These are phyloP conservation scores for Temnothorax rugatulus DNA, from an alignment of 2,888 invertebrate genomes.

Conservation along the genomic window DNA sequence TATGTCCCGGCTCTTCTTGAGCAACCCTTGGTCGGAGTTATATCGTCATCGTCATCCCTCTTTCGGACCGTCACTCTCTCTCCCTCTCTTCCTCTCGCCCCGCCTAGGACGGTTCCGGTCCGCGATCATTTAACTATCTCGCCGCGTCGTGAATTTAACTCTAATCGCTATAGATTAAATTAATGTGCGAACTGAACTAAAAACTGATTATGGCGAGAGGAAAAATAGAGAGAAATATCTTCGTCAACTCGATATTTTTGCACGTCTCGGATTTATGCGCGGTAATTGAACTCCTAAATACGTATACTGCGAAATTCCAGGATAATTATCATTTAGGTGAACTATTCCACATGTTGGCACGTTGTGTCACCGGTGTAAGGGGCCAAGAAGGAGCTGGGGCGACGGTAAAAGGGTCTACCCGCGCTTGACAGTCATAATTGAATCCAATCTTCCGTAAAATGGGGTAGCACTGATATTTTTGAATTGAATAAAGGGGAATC, in stretches of 20 bases:
- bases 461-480: conserved; percentile 78
- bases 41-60: conserved; percentile 69
- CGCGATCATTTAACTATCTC: conserved; percentile 64
- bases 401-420: conserved; percentile 50
- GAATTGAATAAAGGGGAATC: conserved; percentile 79
- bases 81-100: background rate
- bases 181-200: background rate
- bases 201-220: background rate
- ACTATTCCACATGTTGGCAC: conserved; percentile 30
- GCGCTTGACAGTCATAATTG: conserved; percentile 72
- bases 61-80: conserved; percentile 58
- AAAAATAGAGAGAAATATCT: conserved; percentile 1
- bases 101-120: conserved; percentile 46
- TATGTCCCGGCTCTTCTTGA: conserved; percentile 77
- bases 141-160: conserved; percentile 50
- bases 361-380: conserved; percentile 9
- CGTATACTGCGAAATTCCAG: background rate
- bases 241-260: background rate
- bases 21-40: conserved; percentile 65
- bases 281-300: background rate
- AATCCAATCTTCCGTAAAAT: conserved; percentile 80
- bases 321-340: conserved; percentile 15
- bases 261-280: background rate
- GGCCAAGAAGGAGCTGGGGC: conserved; percentile 15
- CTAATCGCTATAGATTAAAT: conserved; percentile 65